These are phyloP conservation scores for Urophycis tenuis DNA, from an alignment of 2,797 vertebrate species.

Conservation along the genomic window DNA sequence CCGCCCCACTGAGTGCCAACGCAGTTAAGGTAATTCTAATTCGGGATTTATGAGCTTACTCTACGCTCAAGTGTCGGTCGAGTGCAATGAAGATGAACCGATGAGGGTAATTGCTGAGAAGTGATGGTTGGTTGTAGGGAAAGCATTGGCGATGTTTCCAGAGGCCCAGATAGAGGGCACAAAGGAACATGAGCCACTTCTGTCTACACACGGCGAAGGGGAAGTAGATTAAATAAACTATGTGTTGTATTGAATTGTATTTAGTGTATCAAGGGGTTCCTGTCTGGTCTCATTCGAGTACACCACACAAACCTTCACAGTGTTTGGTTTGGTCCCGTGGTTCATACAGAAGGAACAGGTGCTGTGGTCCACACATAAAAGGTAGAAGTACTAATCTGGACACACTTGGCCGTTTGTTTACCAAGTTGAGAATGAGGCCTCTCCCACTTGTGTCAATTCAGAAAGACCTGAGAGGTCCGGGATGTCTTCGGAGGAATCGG, in stretches of 20 bases:
- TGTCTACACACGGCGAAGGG: background rate
- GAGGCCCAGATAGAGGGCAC: background rate
- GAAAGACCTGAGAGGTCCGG: background rate
- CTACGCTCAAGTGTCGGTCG: slow-evolving; percentile 16
- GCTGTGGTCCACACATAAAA: background rate
- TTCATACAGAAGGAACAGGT: background rate
- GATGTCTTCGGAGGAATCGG: background rate
- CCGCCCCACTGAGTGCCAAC: slow-evolving; percentile 30
- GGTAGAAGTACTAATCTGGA: background rate
- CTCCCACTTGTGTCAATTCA: background rate
- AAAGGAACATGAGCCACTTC: background rate
- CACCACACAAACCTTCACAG: background rate
- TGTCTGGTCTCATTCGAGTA: background rate
- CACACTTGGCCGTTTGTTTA: background rate
- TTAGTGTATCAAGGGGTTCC: no score
- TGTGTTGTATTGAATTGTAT: no score
- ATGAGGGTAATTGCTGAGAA: background rate
- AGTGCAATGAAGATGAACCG: slow-evolving; percentile 10
- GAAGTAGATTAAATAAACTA: background rate
- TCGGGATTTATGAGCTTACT: slow-evolving; percentile 20
- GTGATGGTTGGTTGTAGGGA: background rate
- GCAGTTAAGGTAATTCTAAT: slow-evolving; percentile 28
- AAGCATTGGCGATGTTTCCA: background rate
- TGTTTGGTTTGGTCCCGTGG: background rate
- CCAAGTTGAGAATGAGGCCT: background rate